Evolutionary conservation across 2,113 vertebrate genomes (phyloP).

Genomic region (Periophthalmodon schlosseri): DNA sequence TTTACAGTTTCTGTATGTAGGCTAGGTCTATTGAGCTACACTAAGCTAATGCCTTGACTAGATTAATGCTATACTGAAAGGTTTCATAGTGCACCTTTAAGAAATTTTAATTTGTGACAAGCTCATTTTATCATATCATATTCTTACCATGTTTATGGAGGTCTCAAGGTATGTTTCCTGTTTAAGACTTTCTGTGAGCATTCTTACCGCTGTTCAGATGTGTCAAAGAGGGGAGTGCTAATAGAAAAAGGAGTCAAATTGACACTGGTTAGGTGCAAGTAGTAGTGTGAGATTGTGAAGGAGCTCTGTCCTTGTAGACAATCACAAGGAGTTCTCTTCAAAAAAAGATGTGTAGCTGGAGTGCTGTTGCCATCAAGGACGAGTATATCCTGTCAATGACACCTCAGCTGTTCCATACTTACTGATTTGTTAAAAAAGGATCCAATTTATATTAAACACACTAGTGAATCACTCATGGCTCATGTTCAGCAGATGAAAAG

Average conservation of each 20-base stretch:
- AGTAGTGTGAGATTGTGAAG: constrained; percentile 9
- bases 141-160: background rate
- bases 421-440: constrained; percentile 9
- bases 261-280: constrained; percentile 17
- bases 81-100: too few relatives aligned
- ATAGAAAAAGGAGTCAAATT: constrained; percentile 22
- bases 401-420: constrained; percentile 10
- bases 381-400: constrained; percentile 16
- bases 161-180: constrained; percentile 10
- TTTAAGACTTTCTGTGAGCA: constrained; percentile 13
- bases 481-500: constrained; percentile 29
- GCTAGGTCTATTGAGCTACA: too few relatives aligned
- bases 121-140: background rate
- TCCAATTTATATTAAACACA: constrained; percentile 6
- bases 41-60: too few relatives aligned
- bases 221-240: background rate
- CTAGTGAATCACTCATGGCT: constrained; percentile 20
- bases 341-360: constrained; percentile 2
- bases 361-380: constrained; percentile 21
- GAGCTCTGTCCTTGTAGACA: constrained; percentile 19
- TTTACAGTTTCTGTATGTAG: too few relatives aligned
- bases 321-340: constrained; percentile 16
- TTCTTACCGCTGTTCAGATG: constrained; percentile 12
- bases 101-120: background rate
- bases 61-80: too few relatives aligned